phyloP scores from a whole-genome alignment of 2,797 vertebrate species.

The Sphaeramia orbicularis region DNA sequence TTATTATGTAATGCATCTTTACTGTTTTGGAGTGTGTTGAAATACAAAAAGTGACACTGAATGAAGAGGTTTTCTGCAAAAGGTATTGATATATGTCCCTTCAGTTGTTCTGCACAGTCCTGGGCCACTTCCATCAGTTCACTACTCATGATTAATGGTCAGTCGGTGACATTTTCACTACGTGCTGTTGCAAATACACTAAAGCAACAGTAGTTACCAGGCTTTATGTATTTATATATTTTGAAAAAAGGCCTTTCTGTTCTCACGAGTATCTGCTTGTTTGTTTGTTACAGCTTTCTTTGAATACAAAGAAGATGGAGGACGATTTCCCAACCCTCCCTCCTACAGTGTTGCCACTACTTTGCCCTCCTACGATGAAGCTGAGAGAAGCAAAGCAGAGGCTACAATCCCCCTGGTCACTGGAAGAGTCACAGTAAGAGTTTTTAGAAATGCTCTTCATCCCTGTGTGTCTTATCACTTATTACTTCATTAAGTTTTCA shows the following conservation, averaged over 20 bases:
- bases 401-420: conserved; percentile 93
- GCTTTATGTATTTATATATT: conserved; percentile 1
- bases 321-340: conserved; percentile 93
- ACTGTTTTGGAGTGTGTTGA: neutral
- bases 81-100: too few relatives aligned
- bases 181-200: too few relatives aligned
- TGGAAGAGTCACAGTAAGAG: conserved; percentile 87
- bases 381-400: conserved; percentile 94
- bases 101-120: too few relatives aligned
- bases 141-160: too few relatives aligned
- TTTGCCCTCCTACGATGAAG: conserved; percentile 96
- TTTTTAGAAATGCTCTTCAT: neutral
- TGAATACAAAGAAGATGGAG: conserved; percentile 95
- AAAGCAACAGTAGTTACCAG: too few relatives aligned
- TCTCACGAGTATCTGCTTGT: neutral
- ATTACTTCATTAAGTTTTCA: neutral
- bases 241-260: neutral
- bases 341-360: conserved; percentile 97
- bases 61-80: neutral
- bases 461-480: neutral
- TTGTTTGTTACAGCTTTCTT: conserved; percentile 87
- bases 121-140: too few relatives aligned
- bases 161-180: too few relatives aligned
- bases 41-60: neutral
- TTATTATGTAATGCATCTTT: too few relatives aligned